These are phyloP conservation scores for Lasioglossum leucozonium DNA, from an alignment of 2,888 invertebrate genomes.

Conservation along the genomic window DNA sequence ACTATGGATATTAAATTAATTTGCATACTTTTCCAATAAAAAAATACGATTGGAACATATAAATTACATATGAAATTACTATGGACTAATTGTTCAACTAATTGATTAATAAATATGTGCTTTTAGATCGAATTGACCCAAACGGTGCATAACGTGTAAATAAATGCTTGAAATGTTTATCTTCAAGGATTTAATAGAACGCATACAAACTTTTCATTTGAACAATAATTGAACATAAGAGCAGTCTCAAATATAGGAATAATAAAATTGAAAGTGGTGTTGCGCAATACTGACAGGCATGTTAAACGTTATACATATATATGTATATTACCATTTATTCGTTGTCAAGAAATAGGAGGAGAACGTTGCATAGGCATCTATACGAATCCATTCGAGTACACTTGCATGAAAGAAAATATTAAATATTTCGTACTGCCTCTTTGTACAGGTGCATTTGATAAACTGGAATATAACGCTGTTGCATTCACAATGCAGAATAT, in stretches of 20 bases:
- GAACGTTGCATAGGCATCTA: constrained; percentile 27
- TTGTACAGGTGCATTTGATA: constrained; percentile 52
- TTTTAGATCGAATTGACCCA: not conserved
- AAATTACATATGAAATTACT: not conserved
- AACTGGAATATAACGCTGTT: constrained; percentile 40
- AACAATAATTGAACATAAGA: constrained; percentile 29
- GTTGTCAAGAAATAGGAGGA: constrained; percentile 45
- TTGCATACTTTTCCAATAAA: not conserved
- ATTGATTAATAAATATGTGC: not conserved
- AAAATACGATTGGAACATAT: not conserved
- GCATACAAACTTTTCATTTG: constrained; percentile 36
- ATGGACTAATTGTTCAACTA: not conserved
- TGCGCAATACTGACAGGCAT: constrained; percentile 50
- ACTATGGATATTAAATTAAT: not conserved
- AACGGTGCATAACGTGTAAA: not conserved
- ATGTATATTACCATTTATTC: constrained; percentile 46
- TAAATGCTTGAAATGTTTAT: not conserved
- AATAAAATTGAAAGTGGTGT: constrained; percentile 61
- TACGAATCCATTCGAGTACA: constrained; percentile 15
- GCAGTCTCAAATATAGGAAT: constrained; percentile 47
- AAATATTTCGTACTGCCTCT: constrained; percentile 32
- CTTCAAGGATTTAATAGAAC: not conserved
- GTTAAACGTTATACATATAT: constrained; percentile 29
- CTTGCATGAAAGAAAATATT: constrained; percentile 25
- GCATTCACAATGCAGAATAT: constrained; percentile 10